Conservation (phyloP, 2,888 invertebrate genomes). For the Pyrrhia umbra region DNA sequence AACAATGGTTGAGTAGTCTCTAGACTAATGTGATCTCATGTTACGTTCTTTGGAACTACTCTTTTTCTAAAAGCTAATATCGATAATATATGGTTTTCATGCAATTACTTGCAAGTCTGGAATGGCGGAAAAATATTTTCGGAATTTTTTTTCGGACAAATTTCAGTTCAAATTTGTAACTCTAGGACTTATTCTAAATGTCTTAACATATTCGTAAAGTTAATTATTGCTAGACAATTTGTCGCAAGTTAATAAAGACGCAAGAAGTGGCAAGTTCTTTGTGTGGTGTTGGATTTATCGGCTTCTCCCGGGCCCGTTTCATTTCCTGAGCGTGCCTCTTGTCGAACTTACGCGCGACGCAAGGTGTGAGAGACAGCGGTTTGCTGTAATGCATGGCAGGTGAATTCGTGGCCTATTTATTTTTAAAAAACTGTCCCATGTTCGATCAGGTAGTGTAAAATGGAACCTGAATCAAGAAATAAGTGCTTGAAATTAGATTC, state of each 20-base stretch:
- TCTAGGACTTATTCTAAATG: background rate
- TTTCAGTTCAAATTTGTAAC: background rate
- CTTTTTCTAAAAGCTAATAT: no score
- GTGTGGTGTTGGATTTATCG: slow-evolving; percentile 82
- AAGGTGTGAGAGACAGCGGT: slow-evolving; percentile 60
- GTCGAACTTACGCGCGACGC: slow-evolving; percentile 77
- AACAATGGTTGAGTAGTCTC: no score
- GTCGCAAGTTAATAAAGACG: slow-evolving; percentile 84
- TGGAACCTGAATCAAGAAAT: no score
- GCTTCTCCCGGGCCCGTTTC: slow-evolving; percentile 82
- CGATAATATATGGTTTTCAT: no score
- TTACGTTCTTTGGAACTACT: no score
- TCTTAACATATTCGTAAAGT: slow-evolving; percentile 55
- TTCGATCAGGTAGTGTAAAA: no score
- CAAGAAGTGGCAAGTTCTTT: slow-evolving; percentile 86
- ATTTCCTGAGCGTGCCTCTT: slow-evolving; percentile 88
- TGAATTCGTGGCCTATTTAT: background rate
- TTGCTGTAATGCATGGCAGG: background rate
- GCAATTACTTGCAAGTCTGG: no score
- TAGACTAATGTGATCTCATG: no score
- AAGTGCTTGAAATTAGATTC: no score
- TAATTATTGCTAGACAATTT: slow-evolving; percentile 78
- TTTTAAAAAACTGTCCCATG: no score
- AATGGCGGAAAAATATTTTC: background rate
- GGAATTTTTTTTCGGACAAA: background rate